These are phyloP conservation scores for Magallana angulata DNA, from an alignment of 1,140 invertebrate species.

Conservation along the genomic window DNA sequence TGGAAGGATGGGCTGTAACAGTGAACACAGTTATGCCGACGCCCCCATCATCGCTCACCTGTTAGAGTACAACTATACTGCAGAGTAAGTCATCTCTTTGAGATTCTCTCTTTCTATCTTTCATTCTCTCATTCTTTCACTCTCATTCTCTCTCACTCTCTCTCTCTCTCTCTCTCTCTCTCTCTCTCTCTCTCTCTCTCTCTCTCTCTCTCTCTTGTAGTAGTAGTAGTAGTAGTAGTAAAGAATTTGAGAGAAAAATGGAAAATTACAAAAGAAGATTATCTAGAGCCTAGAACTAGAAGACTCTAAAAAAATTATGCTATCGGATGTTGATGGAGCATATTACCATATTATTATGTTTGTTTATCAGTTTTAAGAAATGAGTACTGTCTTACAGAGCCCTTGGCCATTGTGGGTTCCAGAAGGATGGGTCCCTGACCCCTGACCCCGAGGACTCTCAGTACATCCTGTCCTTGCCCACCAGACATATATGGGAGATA, in stretches of 20 bases:
- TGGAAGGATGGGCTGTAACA: slow-evolving; percentile 82
- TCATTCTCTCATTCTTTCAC: too few relatives aligned
- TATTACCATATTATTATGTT: too few relatives aligned
- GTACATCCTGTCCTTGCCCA: neutral
- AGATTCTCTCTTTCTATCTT: too few relatives aligned
- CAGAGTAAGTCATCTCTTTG: slow-evolving; percentile 78
- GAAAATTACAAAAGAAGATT: too few relatives aligned
- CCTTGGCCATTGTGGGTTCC: slow-evolving; percentile 33
- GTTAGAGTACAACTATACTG: slow-evolving; percentile 81
- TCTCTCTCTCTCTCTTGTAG: neutral
- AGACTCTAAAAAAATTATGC: too few relatives aligned
- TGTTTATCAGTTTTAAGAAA: too few relatives aligned
- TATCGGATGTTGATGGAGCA: too few relatives aligned
- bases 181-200: too few relatives aligned
- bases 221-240: too few relatives aligned
- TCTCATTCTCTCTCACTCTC: too few relatives aligned
- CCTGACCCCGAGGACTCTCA: neutral
- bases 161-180: neutral
- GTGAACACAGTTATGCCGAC: slow-evolving; percentile 82
- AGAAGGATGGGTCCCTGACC: neutral
- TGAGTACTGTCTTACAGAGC: slow-evolving; percentile 18
- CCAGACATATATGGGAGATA: slow-evolving; percentile 48
- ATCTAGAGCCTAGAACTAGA: too few relatives aligned
- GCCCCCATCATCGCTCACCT: slow-evolving; percentile 83
- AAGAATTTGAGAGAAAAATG: too few relatives aligned